These are phyloP conservation scores for Diogma glabrata DNA, from an alignment of 2,888 invertebrate genomes.

Conservation along the genomic window DNA sequence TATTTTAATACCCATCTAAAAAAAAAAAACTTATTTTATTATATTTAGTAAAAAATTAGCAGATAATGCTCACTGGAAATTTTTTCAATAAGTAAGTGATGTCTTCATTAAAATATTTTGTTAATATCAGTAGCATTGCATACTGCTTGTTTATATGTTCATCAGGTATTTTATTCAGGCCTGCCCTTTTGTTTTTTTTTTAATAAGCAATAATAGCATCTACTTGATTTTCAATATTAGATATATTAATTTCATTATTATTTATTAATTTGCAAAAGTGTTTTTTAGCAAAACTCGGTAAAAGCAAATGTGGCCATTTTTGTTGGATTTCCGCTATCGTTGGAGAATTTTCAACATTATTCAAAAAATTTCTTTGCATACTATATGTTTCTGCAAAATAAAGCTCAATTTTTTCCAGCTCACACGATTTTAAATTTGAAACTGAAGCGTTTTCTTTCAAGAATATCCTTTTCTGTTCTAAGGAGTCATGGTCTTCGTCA, in stretches of 20 bases:
- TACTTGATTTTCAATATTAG: too few relatives aligned
- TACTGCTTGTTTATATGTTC: too few relatives aligned
- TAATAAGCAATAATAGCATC: too few relatives aligned
- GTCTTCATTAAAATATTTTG: constrained; percentile 2
- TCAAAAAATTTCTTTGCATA: constrained; percentile 4
- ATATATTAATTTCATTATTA: too few relatives aligned
- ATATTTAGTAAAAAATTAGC: neutral
- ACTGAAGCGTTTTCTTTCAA: neutral
- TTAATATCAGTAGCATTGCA: too few relatives aligned
- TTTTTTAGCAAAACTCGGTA: too few relatives aligned
- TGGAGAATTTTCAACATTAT: neutral
- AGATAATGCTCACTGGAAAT: neutral
- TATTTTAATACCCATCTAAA: neutral
- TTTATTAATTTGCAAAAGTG: too few relatives aligned
- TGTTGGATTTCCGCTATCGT: neutral
- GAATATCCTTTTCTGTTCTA: constrained; percentile 1
- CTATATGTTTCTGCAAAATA: constrained; percentile 1
- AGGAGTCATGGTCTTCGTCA: neutral
- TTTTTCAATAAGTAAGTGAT: neutral
- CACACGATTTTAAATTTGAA: neutral
- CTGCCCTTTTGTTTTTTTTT: too few relatives aligned
- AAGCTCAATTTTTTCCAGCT: neutral
- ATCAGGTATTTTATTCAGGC: too few relatives aligned
- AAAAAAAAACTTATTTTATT: neutral
- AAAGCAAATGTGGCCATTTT: too few relatives aligned